Percentiles rank a stretch among this genome's conserved stretches.
phyloP scores from a whole-genome alignment of 1,140 invertebrate species.

The Drosophila funebris region DNA sequence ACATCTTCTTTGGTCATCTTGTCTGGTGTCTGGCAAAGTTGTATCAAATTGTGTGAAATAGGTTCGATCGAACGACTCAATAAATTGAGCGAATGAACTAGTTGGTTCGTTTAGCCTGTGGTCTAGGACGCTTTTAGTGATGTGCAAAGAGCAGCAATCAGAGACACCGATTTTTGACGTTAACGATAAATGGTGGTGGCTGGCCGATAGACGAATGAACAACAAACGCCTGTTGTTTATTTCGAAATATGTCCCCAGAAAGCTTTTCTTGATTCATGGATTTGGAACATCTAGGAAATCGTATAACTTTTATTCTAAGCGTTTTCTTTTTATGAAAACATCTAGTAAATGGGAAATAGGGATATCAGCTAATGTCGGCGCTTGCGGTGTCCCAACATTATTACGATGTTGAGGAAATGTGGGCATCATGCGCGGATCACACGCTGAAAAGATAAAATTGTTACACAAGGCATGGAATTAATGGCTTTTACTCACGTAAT shows the following conservation, averaged over 20 bases:
- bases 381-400: constrained; percentile 84
- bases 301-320: constrained; percentile 52
- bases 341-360: constrained; percentile 90
- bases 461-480: not conserved
- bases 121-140: too few relatives aligned
- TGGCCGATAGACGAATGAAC: too few relatives aligned
- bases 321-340: constrained; percentile 67
- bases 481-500: constrained; percentile 89
- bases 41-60: constrained; percentile 1
- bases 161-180: too few relatives aligned
- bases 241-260: too few relatives aligned
- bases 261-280: too few relatives aligned
- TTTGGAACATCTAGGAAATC: not conserved
- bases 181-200: too few relatives aligned
- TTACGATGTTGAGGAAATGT: constrained; percentile 98
- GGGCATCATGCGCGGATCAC: constrained; percentile 98
- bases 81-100: too few relatives aligned
- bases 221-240: too few relatives aligned
- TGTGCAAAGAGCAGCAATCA: too few relatives aligned
- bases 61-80: constrained; percentile 12
- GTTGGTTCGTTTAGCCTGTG: too few relatives aligned
- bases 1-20: constrained; percentile 49
- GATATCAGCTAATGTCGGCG: constrained; percentile 86
- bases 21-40: constrained; percentile 2
- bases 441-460: constrained; percentile 87